A percentile compares a stretch with the other conserved stretches of the same genome.
Evolutionary conservation across 2,113 vertebrate genomes (phyloP).

Genomic region (Nipponia nippon): DNA sequence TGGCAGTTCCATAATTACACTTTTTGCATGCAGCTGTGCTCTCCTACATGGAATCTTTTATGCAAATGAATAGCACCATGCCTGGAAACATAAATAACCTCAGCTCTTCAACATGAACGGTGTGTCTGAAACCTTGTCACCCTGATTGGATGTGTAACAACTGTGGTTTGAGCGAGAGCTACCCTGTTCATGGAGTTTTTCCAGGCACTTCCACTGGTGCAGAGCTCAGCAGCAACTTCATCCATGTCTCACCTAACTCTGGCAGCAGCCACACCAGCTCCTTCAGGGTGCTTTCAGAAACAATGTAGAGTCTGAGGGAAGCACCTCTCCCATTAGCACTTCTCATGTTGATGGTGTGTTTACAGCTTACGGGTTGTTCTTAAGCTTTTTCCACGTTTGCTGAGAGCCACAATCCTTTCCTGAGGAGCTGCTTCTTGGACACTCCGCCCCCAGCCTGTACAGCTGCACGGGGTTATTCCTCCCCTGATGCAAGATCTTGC

Average conservation of each 20-base stretch:
- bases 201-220: neutral
- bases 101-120: neutral
- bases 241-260: neutral
- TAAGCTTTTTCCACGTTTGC: neutral
- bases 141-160: neutral
- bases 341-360: no score
- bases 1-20: neutral
- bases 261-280: neutral
- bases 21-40: neutral
- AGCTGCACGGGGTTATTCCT: neutral
- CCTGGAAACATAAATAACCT: neutral
- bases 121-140: neutral
- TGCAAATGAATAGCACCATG: neutral
- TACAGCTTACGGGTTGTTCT: neutral
- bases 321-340: neutral
- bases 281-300: neutral
- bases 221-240: neutral
- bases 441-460: neutral
- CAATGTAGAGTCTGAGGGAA: neutral
- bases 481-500: no score
- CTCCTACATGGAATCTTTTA: neutral
- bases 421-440: neutral
- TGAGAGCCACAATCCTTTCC: accelerated
- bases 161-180: neutral
- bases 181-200: neutral